These are phyloP conservation scores for Halcyon senegalensis DNA, from an alignment of 2,113 vertebrate species.

Conservation along the genomic window DNA sequence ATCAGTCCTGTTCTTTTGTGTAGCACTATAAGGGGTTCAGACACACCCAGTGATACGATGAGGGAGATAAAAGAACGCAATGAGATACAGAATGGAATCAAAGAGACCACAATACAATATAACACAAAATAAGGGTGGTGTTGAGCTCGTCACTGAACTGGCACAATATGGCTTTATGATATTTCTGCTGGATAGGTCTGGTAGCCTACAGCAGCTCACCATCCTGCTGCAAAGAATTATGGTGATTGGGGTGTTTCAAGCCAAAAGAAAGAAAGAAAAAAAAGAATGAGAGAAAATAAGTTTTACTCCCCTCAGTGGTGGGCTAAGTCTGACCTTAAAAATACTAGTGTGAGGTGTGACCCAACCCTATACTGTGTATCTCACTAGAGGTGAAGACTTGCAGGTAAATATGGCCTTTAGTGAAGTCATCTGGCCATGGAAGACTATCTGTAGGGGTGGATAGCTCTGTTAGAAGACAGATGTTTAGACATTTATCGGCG, in stretches of 20 bases:
- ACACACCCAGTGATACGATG: background rate
- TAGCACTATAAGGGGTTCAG: background rate
- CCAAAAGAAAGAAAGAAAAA: background rate
- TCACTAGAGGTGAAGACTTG: background rate
- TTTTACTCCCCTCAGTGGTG: background rate
- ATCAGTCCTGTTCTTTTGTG: background rate
- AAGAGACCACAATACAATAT: background rate
- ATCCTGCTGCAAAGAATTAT: background rate
- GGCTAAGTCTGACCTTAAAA: background rate
- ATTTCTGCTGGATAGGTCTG: background rate
- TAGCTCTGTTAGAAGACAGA: background rate
- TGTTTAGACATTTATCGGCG: background rate
- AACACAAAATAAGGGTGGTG: background rate
- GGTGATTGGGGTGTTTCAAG: background rate
- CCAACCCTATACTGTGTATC: background rate
- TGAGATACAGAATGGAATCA: background rate
- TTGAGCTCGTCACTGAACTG: background rate
- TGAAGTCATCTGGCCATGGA: fast-evolving
- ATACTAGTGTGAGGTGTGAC: background rate
- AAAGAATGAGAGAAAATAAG: background rate
- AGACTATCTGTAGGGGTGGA: background rate
- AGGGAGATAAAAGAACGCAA: background rate
- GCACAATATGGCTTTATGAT: background rate
- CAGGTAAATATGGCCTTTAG: background rate
- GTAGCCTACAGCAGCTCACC: background rate